Percentiles rank a stretch among this genome's conserved stretches.
phyloP scores from a whole-genome alignment of 2,797 vertebrate genomes.

The Lycodopsis pacificus region DNA sequence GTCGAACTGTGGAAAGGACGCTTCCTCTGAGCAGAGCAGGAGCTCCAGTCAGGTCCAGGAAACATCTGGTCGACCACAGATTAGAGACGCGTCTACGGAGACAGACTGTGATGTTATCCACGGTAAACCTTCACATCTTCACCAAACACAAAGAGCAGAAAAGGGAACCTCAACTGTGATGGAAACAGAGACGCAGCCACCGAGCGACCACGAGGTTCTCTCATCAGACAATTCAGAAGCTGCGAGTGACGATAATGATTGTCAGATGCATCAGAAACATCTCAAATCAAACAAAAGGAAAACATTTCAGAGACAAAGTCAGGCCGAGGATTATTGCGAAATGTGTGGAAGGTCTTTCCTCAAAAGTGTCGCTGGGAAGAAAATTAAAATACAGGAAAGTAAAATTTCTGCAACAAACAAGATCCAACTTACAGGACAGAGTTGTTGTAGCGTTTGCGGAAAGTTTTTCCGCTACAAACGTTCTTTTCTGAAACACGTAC shows the following conservation, averaged over 20 bases:
- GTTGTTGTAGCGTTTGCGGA: constrained; percentile 49
- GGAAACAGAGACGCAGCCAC: neutral
- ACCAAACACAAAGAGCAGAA: constrained; percentile 4
- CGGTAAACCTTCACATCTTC: neutral
- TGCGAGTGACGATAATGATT: neutral
- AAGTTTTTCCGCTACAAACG: constrained; percentile 45
- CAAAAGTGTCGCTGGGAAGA: neutral
- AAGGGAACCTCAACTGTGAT: neutral
- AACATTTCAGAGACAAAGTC: neutral
- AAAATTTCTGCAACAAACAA: neutral
- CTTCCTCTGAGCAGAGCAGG: neutral
- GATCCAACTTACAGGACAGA: neutral
- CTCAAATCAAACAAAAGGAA: neutral
- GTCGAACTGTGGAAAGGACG: neutral
- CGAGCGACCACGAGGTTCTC: neutral
- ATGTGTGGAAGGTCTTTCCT: constrained; percentile 14
- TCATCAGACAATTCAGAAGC: neutral
- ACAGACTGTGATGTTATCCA: constrained; percentile 7
- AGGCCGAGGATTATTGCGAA: constrained; percentile 1
- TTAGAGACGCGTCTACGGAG: constrained; percentile 10
- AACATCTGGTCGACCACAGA: neutral
- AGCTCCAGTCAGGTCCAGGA: neutral
- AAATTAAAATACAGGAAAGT: neutral
- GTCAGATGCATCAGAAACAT: neutral
- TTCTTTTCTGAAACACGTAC: constrained; percentile 58